Evolutionary conservation across 2,113 vertebrate species (phyloP), one percentile per base, ranked within the genome.

Genomic region (Poicephalus meyeri): DNA sequence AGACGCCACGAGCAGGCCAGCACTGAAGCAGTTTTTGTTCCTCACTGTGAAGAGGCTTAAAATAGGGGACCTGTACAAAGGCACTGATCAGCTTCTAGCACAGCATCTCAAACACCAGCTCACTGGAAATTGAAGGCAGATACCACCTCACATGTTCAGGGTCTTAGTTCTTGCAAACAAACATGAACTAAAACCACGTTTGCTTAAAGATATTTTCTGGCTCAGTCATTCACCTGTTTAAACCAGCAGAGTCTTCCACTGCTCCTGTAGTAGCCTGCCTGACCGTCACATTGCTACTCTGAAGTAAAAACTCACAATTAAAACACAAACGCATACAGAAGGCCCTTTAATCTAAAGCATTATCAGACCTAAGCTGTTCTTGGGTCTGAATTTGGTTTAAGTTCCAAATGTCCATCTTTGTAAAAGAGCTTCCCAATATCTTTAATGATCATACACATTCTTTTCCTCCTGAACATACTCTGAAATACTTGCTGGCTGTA

Each of bases 1-100:
- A 96, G 91, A 95, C 5, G 41, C 64, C 77, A 86, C 72, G 28
- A 93, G 85, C 77, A 87, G 92, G 61, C 91, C 91, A 89, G 80
- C 58, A 53, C 72, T 24, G 61, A 71, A 74, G 52, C 0, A 5
- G 66, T 53, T 95, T 95, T 86, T 90, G 53, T 65, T 94, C 88
- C 91, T 65, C 84, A 33, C 71, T n/a, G 28, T 2, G 2, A 37
- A 65, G 87, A 66, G 66, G 80, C 31, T 65, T 41, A 69, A 41
- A 56, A 3, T 13, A 76, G 70, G 28, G 85, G 84, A 61, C 47
- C 39, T 37, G 50, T 10, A 42, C 0, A 3, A 74, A 69, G 73
- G 49, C 18, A 35, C 46, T 89, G 44, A 10, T 6, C 10, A 2
- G 49, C 73, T 79, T 70, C 80, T 80, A 79, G 80, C 12, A 55